Evolutionary conservation across 2,888 invertebrate genomes (phyloP).

Genomic region (Parelbella ahira): DNA sequence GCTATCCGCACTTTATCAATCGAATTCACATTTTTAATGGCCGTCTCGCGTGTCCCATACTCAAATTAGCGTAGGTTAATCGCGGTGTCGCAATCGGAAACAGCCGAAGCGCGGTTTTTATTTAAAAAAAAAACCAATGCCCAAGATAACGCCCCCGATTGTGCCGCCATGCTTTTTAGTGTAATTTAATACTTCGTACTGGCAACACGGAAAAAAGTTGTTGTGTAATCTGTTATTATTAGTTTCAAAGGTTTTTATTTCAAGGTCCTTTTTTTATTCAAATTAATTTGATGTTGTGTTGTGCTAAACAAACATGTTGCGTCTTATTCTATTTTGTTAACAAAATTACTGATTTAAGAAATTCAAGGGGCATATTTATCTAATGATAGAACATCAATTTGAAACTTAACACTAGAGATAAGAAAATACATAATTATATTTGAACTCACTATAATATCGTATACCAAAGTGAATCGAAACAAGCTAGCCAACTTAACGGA

Average conservation of each 20-base stretch:
- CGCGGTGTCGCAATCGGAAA: constrained; percentile 59
- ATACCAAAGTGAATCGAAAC: no score
- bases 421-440: no score
- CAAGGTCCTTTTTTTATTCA: no score
- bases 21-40: constrained; percentile 42
- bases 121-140: constrained; percentile 36
- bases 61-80: constrained; percentile 59
- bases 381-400: no score
- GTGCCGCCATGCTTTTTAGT: constrained; percentile 39
- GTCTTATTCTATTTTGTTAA: no score
- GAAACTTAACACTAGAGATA: no score
- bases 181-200: constrained; percentile 24
- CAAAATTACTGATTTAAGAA: no score
- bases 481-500: constrained; percentile 28
- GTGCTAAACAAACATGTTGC: no score
- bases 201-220: constrained; percentile 22
- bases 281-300: no score
- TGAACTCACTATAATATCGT: no score
- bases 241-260: constrained; percentile 5
- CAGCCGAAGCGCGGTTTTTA: constrained; percentile 48
- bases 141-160: constrained; percentile 54
- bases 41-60: constrained; percentile 55
- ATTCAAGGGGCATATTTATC: no score
- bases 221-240: constrained; percentile 22
- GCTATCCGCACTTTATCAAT: constrained; percentile 24